Evolutionary conservation across 2,113 vertebrate species (phyloP).

Genomic region (Leiothrix lutea): DNA sequence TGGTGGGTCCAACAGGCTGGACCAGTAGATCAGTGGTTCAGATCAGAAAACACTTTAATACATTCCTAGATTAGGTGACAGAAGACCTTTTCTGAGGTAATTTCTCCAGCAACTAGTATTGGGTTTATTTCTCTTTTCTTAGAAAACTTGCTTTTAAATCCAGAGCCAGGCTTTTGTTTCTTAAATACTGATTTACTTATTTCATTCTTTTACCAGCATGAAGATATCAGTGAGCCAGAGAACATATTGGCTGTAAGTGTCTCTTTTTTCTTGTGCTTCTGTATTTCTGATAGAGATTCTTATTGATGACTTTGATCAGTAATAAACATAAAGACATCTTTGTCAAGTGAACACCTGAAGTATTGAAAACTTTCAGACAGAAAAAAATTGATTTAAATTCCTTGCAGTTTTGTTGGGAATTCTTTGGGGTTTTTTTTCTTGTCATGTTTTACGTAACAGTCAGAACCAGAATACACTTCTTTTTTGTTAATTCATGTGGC

Average conservation of each 20-base stretch:
- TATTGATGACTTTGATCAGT: background rate
- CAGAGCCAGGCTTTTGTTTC: background rate
- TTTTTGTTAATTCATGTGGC: background rate
- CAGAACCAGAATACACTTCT: background rate
- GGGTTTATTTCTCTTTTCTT: background rate
- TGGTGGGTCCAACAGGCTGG: background rate
- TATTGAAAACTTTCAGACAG: background rate
- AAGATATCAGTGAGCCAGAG: conserved; percentile 31
- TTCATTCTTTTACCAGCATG: conserved; percentile 28
- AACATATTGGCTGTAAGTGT: conserved; percentile 38
- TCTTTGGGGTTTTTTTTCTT: background rate
- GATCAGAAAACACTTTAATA: background rate
- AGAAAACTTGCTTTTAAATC: background rate
- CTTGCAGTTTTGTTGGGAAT: background rate
- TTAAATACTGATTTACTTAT: background rate
- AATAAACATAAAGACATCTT: background rate
- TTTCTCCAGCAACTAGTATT: background rate
- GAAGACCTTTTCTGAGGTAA: background rate
- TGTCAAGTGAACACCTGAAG: background rate
- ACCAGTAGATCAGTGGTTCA: background rate
- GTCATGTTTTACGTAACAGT: background rate
- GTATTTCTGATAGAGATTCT: background rate
- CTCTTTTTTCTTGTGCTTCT: background rate
- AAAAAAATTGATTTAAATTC: background rate
- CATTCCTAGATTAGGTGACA: background rate